Conservation (phyloP, 2,888 invertebrate genomes). For the Cerastis rubricosa region DNA sequence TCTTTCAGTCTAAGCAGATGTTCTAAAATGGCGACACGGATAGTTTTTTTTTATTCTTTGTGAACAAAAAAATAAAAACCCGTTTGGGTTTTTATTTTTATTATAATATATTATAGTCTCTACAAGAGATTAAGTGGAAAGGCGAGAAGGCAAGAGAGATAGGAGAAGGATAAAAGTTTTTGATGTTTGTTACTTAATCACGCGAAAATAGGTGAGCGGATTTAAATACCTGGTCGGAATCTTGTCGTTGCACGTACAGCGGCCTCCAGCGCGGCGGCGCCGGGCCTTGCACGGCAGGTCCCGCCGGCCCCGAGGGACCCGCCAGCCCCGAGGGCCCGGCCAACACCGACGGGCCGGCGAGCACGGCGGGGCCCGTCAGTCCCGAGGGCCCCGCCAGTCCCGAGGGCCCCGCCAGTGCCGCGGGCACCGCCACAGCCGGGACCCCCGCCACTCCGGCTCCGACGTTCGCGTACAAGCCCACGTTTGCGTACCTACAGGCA, state of each 20-base stretch:
- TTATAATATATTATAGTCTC: too few species aligned
- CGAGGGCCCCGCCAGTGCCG: conserved; percentile 70
- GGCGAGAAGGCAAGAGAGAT: too few species aligned
- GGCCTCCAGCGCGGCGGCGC: conserved; percentile 71
- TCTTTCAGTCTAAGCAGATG: too few species aligned
- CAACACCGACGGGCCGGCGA: conserved; percentile 33
- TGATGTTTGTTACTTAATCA: background rate
- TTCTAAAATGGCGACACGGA: too few species aligned
- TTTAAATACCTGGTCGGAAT: conserved; percentile 55
- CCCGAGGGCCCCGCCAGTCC: conserved; percentile 26
- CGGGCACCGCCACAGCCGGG: conserved; percentile 30
- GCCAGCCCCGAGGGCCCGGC: conserved; percentile 37
- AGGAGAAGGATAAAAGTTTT: too few species aligned
- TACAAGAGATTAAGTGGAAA: too few species aligned
- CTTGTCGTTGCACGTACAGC: conserved; percentile 67
- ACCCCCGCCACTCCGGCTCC: conserved; percentile 29
- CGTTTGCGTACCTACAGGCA: conserved; percentile 69
- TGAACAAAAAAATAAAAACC: too few species aligned
- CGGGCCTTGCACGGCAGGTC: conserved; percentile 46
- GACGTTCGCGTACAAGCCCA: conserved; percentile 58
- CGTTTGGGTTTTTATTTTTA: too few species aligned
- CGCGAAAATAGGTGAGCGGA: background rate
- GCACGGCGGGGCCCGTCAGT: conserved; percentile 68
- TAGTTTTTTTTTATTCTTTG: too few species aligned
- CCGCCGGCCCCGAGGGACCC: conserved; percentile 25